phyloP scores from a whole-genome alignment of 1,140 invertebrate species.

The Sminthurinus signatus region DNA sequence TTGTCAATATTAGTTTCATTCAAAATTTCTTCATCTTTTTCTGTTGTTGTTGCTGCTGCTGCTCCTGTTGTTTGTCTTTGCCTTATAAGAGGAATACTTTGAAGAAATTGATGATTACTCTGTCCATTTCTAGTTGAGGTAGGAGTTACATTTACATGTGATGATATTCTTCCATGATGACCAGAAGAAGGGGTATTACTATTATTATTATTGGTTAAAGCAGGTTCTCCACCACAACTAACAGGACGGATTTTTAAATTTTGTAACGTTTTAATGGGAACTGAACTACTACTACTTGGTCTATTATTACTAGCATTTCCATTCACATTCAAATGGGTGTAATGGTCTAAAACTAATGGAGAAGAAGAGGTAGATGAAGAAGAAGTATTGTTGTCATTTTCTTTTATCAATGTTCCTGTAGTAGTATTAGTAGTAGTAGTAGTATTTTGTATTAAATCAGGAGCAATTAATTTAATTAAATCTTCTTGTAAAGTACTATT shows the following conservation, averaged over 20 bases:
- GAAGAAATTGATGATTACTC: no score
- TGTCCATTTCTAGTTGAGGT: no score
- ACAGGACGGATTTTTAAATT: constrained; percentile 19
- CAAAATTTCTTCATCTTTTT: background rate
- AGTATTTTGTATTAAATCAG: constrained; percentile 56
- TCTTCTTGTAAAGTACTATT: constrained; percentile 75
- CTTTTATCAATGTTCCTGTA: no score
- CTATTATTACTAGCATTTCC: background rate
- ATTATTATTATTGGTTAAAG: background rate
- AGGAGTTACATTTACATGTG: no score
- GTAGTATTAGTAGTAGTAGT: no score
- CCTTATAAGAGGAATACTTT: no score
- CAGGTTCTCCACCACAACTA: constrained; percentile 19
- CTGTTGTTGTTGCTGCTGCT: constrained; percentile 1
- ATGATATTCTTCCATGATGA: no score
- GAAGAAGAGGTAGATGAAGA: no score
- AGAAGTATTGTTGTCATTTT: no score
- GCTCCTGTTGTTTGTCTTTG: background rate
- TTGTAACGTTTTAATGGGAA: background rate
- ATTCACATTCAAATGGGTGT: background rate
- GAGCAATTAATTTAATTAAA: constrained; percentile 78
- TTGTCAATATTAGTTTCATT: background rate
- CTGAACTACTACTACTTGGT: constrained; percentile 17
- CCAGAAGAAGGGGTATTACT: no score
- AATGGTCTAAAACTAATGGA: background rate